Conservation (phyloP, 1,140 invertebrate species). For the Saccostrea echinata region DNA sequence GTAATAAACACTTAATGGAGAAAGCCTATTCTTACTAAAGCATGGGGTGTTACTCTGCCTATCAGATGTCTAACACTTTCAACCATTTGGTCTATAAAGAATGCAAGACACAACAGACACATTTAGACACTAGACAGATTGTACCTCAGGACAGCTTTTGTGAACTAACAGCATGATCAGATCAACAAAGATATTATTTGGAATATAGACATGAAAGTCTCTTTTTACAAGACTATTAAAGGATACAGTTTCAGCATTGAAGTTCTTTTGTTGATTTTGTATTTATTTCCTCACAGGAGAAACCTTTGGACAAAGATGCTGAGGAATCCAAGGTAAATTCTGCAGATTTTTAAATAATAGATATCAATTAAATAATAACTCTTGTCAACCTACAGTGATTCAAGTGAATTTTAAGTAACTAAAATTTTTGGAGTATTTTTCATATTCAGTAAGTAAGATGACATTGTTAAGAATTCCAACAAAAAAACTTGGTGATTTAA, state of each 20-base stretch:
- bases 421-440: too few relatives aligned
- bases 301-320: constrained; percentile 2
- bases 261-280: neutral
- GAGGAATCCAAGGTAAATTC: neutral
- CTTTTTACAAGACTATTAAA: neutral
- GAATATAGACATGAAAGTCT: neutral
- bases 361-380: neutral
- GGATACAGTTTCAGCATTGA: neutral
- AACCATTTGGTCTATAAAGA: too few relatives aligned
- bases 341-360: neutral
- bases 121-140: neutral
- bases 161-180: neutral
- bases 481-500: neutral
- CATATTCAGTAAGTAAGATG: neutral
- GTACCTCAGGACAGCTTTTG: neutral
- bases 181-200: neutral
- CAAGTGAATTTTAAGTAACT: too few relatives aligned
- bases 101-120: neutral
- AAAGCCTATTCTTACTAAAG: neutral
- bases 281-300: constrained; percentile 2
- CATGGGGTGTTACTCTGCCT: neutral
- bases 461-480: neutral
- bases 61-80: neutral
- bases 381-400: neutral
- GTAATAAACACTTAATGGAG: neutral